Percentiles rank a stretch among this genome's conserved stretches.
Conservation (phyloP, 1,140 invertebrate species). For the Lutraria rhynchaena region DNA sequence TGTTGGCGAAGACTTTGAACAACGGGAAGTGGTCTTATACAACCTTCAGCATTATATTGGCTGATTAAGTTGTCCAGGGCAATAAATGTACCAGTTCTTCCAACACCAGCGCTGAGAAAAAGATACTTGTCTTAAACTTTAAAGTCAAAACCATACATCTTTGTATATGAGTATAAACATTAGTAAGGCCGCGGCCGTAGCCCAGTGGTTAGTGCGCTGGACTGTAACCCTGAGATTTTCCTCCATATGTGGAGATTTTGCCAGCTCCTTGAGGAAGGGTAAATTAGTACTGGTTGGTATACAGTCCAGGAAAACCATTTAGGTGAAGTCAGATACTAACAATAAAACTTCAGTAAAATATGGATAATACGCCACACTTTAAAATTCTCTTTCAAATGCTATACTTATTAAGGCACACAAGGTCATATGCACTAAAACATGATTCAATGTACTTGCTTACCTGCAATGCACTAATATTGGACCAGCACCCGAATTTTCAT, state of each 20-base stretch:
- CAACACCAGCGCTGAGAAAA: not conserved
- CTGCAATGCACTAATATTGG: conserved; percentile 45
- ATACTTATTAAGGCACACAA: not conserved
- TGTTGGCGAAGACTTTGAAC: not conserved
- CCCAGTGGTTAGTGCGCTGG: too few species aligned
- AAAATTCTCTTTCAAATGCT: not conserved
- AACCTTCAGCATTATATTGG: not conserved
- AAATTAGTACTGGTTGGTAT: too few species aligned
- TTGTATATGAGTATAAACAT: not conserved
- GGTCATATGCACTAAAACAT: not conserved
- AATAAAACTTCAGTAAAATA: not conserved
- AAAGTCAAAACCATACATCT: not conserved
- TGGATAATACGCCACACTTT: too few species aligned
- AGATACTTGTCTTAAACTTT: too few species aligned
- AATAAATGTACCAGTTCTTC: too few species aligned
- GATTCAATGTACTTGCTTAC: not conserved
- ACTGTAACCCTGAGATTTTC: too few species aligned
- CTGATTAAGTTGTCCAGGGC: conserved; percentile 3
- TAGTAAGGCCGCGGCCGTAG: too few species aligned
- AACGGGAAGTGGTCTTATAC: not conserved
- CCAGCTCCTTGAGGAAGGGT: too few species aligned
- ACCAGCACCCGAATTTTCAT: not conserved
- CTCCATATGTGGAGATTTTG: too few species aligned
- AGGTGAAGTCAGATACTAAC: too few species aligned
- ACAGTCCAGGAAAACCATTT: too few species aligned